Conservation (phyloP, 2,797 vertebrate genomes). For the Bradypodion ventrale region DNA sequence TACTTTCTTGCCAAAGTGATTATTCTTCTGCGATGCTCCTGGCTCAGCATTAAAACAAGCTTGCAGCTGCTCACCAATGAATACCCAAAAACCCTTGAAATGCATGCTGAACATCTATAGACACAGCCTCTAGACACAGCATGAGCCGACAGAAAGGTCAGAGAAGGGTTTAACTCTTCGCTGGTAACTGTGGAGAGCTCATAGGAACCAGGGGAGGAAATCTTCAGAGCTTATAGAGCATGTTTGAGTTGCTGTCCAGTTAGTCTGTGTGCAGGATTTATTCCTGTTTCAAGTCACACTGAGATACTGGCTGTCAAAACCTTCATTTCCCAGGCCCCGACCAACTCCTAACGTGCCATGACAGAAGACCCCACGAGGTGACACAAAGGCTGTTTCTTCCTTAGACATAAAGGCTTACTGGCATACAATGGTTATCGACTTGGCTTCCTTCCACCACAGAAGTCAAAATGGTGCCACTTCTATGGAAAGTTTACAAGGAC, state of each 20-base stretch:
- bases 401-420: neutral
- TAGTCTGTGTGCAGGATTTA: neutral
- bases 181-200: neutral
- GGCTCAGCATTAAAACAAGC: no score
- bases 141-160: neutral
- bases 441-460: neutral
- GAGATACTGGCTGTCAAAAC: neutral
- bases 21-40: no score
- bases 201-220: neutral
- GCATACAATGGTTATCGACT: neutral
- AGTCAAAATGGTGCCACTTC: neutral
- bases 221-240: neutral
- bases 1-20: no score
- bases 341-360: neutral
- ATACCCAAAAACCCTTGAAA: no score
- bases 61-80: no score
- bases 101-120: neutral
- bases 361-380: neutral
- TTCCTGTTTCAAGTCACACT: neutral
- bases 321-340: neutral
- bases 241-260: neutral
- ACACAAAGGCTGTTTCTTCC: neutral
- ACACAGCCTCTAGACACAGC: neutral
- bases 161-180: neutral
- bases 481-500: neutral